Conservation (phyloP, 2,888 invertebrate genomes). For the Rhingia campestris region DNA sequence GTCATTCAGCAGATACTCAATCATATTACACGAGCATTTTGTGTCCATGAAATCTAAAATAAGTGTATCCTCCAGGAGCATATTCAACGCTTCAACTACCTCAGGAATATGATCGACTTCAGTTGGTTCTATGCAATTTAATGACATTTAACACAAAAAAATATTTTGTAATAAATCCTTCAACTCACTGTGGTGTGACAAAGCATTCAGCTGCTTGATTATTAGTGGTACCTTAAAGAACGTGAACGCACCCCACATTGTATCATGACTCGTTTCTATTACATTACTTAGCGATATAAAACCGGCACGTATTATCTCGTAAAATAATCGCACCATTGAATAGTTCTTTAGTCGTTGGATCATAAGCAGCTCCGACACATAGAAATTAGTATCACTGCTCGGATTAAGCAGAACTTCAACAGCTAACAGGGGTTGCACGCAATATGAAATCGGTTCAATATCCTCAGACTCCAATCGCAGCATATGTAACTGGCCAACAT, state of each 20-base stretch:
- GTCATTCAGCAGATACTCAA: constrained; percentile 92
- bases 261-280: constrained; percentile 91
- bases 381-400: constrained; percentile 90
- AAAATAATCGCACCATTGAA: constrained; percentile 90
- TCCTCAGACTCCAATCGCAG: constrained; percentile 84
- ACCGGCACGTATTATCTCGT: constrained; percentile 94
- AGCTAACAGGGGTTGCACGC: constrained; percentile 91
- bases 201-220: constrained; percentile 87
- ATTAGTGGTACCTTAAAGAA: constrained; percentile 95
- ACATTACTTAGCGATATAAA: constrained; percentile 95
- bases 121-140: constrained; percentile 34
- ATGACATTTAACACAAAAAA: background rate
- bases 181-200: constrained; percentile 84
- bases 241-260: constrained; percentile 96
- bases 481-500: constrained; percentile 80
- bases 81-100: constrained; percentile 91
- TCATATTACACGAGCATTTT: constrained; percentile 93
- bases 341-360: constrained; percentile 93
- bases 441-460: constrained; percentile 87
- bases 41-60: constrained; percentile 94
- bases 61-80: constrained; percentile 92
- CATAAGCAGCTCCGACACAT: constrained; percentile 92
- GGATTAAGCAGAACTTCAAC: constrained; percentile 93
- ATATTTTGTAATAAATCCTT: background rate
- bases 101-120: constrained; percentile 88